Conservation (phyloP, 2,113 vertebrate genomes). For the Thunnus maccoyii region DNA sequence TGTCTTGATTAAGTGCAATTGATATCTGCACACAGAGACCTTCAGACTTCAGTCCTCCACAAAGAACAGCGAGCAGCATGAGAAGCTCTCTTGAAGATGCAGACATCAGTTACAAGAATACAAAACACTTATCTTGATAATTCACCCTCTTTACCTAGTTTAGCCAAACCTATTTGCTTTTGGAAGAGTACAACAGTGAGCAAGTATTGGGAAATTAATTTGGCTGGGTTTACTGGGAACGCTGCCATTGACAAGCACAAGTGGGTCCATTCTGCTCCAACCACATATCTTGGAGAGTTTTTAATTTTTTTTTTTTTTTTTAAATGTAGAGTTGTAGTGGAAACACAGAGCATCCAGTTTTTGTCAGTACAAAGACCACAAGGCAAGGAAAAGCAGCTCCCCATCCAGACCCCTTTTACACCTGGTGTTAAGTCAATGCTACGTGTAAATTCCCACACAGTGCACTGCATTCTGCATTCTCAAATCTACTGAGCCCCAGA, state of each 20-base stretch:
- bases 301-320: not conserved
- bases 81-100: slow-evolving; percentile 3
- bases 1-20: slow-evolving; percentile 44
- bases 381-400: not conserved
- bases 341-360: not conserved
- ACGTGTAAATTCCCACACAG: too few relatives aligned
- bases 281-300: not conserved
- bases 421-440: too few relatives aligned
- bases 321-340: not conserved
- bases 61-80: slow-evolving; percentile 7
- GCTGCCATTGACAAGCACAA: slow-evolving; percentile 2
- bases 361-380: too few relatives aligned
- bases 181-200: slow-evolving; percentile 3
- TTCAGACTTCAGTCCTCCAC: slow-evolving; percentile 22
- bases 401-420: too few relatives aligned
- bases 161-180: slow-evolving; percentile 6
- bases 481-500: too few relatives aligned
- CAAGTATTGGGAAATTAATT: slow-evolving; percentile 7
- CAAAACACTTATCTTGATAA: slow-evolving; percentile 23
- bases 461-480: too few relatives aligned
- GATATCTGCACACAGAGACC: slow-evolving; percentile 49
- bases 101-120: slow-evolving; percentile 24
- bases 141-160: slow-evolving; percentile 46
- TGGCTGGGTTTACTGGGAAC: slow-evolving; percentile 34
- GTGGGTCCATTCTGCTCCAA: slow-evolving; percentile 20